These are phyloP conservation scores for Diprion similis DNA, from an alignment of 1,140 invertebrate species.

Conservation along the genomic window DNA sequence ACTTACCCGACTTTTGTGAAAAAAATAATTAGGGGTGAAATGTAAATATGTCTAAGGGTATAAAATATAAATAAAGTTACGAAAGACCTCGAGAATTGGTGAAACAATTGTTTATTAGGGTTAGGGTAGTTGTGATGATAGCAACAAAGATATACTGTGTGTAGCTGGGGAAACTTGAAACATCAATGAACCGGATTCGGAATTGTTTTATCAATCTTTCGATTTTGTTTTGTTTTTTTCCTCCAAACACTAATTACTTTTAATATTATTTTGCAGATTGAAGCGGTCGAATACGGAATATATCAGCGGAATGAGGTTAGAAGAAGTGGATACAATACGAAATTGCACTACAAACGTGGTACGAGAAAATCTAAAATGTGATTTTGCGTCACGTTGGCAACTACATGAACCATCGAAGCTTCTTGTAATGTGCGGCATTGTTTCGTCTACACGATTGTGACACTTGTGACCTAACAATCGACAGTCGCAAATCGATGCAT, in stretches of 20 bases:
- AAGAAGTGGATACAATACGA: neutral
- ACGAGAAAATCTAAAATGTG: neutral
- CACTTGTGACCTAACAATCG: neutral
- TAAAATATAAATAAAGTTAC: conserved; percentile 30
- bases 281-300: conserved; percentile 13
- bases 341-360: neutral
- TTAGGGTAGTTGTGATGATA: too few species aligned
- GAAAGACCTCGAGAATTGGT: conserved; percentile 13
- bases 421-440: neutral
- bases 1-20: neutral
- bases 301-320: conserved; percentile 28
- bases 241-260: neutral
- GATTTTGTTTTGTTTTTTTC: too few species aligned
- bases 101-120: conserved; percentile 33
- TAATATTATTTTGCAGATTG: conserved; percentile 31
- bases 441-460: neutral
- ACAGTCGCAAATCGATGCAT: neutral
- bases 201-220: too few species aligned
- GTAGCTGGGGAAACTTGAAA: too few species aligned
- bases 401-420: neutral
- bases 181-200: too few species aligned
- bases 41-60: conserved; percentile 39
- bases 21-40: conserved; percentile 35
- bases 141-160: too few species aligned
- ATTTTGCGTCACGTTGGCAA: neutral